Conservation (phyloP, 2,888 invertebrate species). For the Mesochorus sp. region DNA sequence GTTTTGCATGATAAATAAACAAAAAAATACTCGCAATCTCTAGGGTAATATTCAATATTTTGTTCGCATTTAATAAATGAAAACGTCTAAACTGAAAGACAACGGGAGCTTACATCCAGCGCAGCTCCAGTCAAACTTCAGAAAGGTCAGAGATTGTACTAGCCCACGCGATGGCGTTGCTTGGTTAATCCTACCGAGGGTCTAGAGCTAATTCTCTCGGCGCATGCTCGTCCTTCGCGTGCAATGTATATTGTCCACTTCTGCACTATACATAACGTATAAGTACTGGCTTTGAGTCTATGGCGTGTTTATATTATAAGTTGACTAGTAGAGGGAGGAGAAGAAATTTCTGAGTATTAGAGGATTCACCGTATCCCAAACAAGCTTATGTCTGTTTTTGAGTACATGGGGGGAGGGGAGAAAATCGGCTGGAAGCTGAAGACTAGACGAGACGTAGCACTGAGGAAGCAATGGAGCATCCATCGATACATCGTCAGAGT, state of each 20-base stretch:
- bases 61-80: background rate
- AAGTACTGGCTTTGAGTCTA: background rate
- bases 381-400: constrained; percentile 22
- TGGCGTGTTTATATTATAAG: background rate
- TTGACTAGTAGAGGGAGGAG: background rate
- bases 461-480: background rate
- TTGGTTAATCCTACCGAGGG: background rate
- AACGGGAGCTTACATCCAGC: background rate
- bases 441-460: constrained; percentile 6
- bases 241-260: background rate
- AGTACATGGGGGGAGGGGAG: no score
- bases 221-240: background rate
- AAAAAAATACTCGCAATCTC: background rate
- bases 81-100: background rate
- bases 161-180: constrained; percentile 11
- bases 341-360: constrained; percentile 20
- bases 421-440: constrained; percentile 4
- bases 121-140: background rate
- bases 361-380: background rate
- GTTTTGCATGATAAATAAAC: background rate
- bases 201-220: background rate
- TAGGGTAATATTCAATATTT: background rate
- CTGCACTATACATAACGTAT: background rate
- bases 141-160: constrained; percentile 8
- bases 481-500: background rate